Conservation (phyloP, 2,113 vertebrate species). For the Elephantulus edwardii region DNA sequence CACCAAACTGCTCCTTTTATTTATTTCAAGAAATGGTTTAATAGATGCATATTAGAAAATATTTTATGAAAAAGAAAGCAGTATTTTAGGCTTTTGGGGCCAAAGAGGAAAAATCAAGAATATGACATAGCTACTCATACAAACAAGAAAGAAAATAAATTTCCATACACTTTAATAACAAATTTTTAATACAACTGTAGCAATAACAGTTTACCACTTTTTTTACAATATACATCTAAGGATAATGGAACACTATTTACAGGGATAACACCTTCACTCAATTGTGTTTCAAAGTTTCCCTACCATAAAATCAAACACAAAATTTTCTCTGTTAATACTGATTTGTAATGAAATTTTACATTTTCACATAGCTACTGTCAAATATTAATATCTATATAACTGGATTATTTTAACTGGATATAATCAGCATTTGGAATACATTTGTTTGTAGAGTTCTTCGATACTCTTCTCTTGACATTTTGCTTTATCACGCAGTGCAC, state of each 20-base stretch:
- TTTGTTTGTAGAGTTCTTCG: not conserved
- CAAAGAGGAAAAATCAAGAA: not conserved
- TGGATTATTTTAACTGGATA: not conserved
- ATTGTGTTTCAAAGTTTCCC: not conserved
- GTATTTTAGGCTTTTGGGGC: not conserved
- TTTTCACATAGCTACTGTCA: not conserved
- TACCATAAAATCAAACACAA: constrained; percentile 15
- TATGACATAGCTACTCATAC: not conserved
- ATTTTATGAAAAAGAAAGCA: not conserved
- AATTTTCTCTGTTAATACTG: not conserved
- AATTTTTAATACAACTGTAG: constrained; percentile 28
- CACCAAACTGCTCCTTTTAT: too few species aligned
- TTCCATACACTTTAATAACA: not conserved
- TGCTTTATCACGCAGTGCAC: not conserved
- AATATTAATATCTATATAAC: not conserved
- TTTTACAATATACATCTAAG: not conserved
- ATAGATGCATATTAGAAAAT: too few species aligned
- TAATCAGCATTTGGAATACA: not conserved
- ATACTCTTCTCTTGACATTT: not conserved
- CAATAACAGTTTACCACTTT: not conserved
- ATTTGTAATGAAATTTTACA: not conserved
- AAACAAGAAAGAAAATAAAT: not conserved
- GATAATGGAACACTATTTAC: constrained; percentile 5
- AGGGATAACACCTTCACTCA: not conserved
- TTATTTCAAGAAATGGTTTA: too few species aligned